Evolutionary conservation across 1,140 invertebrate genomes (phyloP).

Genomic region (Drosophila littoralis): DNA sequence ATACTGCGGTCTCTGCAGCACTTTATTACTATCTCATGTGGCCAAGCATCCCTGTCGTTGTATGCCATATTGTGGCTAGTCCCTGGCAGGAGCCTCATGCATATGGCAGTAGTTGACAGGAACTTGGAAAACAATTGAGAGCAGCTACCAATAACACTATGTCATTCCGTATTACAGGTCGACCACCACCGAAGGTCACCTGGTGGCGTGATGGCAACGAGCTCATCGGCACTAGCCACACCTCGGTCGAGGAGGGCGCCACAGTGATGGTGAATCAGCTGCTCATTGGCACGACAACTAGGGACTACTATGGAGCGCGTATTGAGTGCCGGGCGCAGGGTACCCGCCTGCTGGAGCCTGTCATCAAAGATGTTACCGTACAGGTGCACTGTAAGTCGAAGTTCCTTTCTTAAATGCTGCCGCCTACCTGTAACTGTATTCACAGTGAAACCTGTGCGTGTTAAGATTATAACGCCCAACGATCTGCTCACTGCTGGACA

Average conservation of each 20-base stretch:
- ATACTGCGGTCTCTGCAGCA: constrained; percentile 19
- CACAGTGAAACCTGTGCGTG: constrained; percentile 89
- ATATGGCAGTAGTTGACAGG: neutral
- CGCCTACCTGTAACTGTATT: constrained; percentile 18
- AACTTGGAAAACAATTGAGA: constrained; percentile 3
- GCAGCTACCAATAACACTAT: neutral
- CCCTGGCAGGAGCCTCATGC: neutral
- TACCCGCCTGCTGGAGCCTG: constrained; percentile 85
- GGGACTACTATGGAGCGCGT: constrained; percentile 87
- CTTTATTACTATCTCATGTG: constrained; percentile 42
- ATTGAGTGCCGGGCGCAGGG: constrained; percentile 90
- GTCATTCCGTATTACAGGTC: constrained; percentile 84
- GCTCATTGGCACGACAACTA: constrained; percentile 87
- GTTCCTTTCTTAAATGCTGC: neutral
- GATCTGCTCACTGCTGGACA: constrained; percentile 87
- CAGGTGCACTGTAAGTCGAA: constrained; percentile 88
- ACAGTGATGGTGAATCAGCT: constrained; percentile 89
- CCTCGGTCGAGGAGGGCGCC: constrained; percentile 85
- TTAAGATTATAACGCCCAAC: constrained; percentile 88
- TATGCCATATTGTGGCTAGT: constrained; percentile 23
- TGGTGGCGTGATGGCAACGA: constrained; percentile 91
- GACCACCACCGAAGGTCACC: constrained; percentile 89
- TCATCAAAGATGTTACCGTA: constrained; percentile 87
- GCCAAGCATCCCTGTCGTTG: constrained; percentile 42
- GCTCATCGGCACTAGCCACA: constrained; percentile 88